phyloP scores from a whole-genome alignment of 2,888 invertebrate genomes.

The Erpobdella octoculata region DNA sequence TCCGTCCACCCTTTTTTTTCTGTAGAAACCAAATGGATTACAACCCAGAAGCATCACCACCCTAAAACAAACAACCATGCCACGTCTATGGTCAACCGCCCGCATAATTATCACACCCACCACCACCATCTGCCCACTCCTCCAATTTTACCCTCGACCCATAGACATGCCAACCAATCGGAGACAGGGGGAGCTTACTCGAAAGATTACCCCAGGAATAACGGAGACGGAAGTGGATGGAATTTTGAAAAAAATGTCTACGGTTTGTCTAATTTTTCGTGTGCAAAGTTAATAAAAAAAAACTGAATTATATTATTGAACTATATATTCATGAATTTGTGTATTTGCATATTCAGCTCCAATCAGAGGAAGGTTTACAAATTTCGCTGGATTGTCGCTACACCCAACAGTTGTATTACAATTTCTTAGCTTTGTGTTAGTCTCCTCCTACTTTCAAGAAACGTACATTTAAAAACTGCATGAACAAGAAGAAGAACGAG shows the following conservation, averaged over 20 bases:
- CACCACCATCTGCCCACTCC: neutral
- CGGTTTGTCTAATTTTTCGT: neutral
- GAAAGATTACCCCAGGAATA: neutral
- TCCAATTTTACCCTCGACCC: neutral
- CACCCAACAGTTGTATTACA: neutral
- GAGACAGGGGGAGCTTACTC: neutral
- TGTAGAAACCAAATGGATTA: too few relatives aligned
- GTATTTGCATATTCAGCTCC: neutral
- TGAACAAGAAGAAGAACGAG: too few relatives aligned
- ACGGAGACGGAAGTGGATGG: neutral
- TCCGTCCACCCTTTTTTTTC: too few relatives aligned
- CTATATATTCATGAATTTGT: neutral
- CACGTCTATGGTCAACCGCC: neutral
- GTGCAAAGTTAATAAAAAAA: neutral
- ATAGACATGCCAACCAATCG: neutral
- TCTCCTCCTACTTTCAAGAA: too few relatives aligned
- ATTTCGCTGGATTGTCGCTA: neutral
- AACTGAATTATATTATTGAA: neutral
- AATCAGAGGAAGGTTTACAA: conserved; percentile 8
- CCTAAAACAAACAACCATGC: too few relatives aligned
- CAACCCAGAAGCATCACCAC: neutral
- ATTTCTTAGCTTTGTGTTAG: conserved; percentile 10
- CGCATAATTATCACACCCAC: neutral
- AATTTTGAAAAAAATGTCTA: neutral
- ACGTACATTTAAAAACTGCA: too few relatives aligned